Evolutionary conservation across 2,797 vertebrate species (phyloP).

Genomic region (Takifugu rubripes): DNA sequence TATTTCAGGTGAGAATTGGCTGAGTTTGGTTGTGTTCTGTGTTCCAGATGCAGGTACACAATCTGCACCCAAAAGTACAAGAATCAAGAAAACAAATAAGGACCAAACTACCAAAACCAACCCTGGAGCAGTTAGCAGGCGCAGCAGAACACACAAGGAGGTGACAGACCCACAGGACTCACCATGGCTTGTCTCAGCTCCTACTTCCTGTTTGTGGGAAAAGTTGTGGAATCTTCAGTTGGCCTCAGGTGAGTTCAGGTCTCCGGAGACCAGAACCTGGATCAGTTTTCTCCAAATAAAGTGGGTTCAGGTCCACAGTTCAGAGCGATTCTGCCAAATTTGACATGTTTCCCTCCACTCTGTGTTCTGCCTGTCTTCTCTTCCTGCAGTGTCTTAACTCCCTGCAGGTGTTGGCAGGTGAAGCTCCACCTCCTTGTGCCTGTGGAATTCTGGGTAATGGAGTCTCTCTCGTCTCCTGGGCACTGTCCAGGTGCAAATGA

Average conservation of each 20-base stretch:
- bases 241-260: slow-evolving; percentile 9
- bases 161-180: slow-evolving; percentile 22
- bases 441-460: slow-evolving; percentile 60
- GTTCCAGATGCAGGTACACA: neutral
- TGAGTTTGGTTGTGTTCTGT: too few relatives aligned
- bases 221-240: slow-evolving; percentile 31
- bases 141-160: neutral
- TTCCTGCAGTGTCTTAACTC: slow-evolving; percentile 30
- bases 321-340: neutral
- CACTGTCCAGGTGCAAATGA: too few relatives aligned
- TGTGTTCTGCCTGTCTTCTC: slow-evolving; percentile 3
- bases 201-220: slow-evolving; percentile 53
- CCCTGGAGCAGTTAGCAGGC: neutral
- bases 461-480: slow-evolving; percentile 1
- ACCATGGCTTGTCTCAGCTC: slow-evolving; percentile 50
- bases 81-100: neutral
- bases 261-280: slow-evolving; percentile 10
- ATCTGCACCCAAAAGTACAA: neutral
- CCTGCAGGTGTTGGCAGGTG: slow-evolving; percentile 73
- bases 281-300: slow-evolving; percentile 1
- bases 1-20: too few relatives aligned
- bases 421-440: slow-evolving; percentile 21
- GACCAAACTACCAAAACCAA: too few relatives aligned
- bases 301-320: neutral
- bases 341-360: slow-evolving; percentile 8